These are phyloP conservation scores for Chrysomela aeneicollis DNA, from an alignment of 2,888 invertebrate species.

Conservation along the genomic window DNA sequence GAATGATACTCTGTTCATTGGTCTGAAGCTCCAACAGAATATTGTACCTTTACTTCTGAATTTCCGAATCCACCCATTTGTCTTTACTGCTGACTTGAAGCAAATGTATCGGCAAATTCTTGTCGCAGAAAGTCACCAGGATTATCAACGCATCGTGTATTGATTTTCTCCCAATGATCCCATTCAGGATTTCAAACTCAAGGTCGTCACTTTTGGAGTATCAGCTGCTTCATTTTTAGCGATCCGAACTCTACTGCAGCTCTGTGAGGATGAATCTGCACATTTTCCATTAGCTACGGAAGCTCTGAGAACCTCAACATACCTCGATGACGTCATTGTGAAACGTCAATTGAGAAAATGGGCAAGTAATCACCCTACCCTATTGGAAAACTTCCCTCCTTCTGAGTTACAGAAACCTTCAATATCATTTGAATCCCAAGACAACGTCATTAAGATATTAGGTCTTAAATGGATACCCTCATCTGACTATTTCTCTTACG, in stretches of 20 bases:
- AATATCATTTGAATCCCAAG: not conserved
- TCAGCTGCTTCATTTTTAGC: not conserved
- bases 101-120: conserved; percentile 14
- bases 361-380: not conserved
- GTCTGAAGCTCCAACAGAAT: conserved; percentile 11
- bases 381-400: not conserved
- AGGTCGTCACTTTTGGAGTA: no score
- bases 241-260: not conserved
- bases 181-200: not conserved
- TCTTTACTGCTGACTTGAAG: conserved; percentile 8
- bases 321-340: no score
- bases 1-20: conserved; percentile 11
- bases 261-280: not conserved
- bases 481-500: not conserved
- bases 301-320: not conserved
- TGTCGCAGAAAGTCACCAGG: not conserved
- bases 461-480: not conserved
- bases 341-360: not conserved
- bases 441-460: not conserved
- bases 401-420: not conserved
- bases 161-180: conserved; percentile 9
- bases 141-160: not conserved
- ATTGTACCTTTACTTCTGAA: conserved; percentile 11
- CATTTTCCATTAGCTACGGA: conserved; percentile 4
- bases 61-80: conserved; percentile 8